These are phyloP conservation scores for Tetropium fuscum DNA, from an alignment of 2,888 invertebrate genomes.

Conservation along the genomic window DNA sequence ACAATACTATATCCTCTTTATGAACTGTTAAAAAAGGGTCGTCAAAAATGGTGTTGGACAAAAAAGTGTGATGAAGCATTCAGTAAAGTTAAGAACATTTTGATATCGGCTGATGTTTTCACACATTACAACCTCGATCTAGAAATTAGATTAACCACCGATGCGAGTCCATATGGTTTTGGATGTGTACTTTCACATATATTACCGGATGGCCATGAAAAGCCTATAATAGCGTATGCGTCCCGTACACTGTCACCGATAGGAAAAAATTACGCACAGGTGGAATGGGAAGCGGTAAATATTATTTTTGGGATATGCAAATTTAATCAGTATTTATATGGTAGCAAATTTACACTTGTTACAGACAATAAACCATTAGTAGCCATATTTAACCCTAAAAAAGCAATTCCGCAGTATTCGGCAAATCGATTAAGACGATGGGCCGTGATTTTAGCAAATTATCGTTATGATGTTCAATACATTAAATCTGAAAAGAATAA, in stretches of 20 bases:
- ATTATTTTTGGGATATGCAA: neutral
- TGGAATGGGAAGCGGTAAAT: neutral
- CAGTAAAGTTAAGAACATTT: neutral
- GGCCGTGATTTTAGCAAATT: neutral
- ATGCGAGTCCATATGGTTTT: neutral
- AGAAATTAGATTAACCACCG: neutral
- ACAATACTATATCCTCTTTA: neutral
- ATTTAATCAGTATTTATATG: conserved; percentile 1
- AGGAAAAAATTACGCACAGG: conserved; percentile 1
- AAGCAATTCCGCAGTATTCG: neutral
- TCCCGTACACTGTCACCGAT: neutral
- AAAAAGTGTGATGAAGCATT: neutral
- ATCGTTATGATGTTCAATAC: neutral
- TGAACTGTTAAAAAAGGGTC: neutral
- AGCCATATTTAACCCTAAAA: neutral
- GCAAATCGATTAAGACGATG: neutral
- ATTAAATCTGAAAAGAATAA: neutral
- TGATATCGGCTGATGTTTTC: neutral
- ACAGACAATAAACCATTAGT: conserved; percentile 4
- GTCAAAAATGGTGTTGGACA: neutral
- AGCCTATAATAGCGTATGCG: conserved; percentile 16
- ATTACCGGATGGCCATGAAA: neutral
- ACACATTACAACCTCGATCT: conserved; percentile 2
- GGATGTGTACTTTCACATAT: neutral
- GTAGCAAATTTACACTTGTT: neutral